These are phyloP conservation scores for Chelonus insularis DNA, from an alignment of 1,140 invertebrate species.

Conservation along the genomic window DNA sequence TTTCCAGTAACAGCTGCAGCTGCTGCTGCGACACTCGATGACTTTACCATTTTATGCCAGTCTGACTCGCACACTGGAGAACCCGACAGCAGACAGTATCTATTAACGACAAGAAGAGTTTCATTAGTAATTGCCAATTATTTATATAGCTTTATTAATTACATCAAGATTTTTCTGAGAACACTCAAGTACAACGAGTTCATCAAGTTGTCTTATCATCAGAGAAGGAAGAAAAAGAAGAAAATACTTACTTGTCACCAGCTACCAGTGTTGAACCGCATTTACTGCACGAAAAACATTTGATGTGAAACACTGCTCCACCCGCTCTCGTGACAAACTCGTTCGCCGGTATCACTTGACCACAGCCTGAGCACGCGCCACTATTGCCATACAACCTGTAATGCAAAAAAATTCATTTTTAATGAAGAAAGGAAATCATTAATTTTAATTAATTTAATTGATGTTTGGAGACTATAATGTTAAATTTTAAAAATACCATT, in stretches of 20 bases:
- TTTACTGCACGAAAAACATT: conserved; percentile 92
- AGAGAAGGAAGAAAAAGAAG: neutral
- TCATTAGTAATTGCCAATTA: neutral
- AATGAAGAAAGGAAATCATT: conserved; percentile 1
- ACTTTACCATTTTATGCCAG: conserved; percentile 87
- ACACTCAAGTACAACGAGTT: neutral
- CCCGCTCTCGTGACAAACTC: conserved; percentile 88
- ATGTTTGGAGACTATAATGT: too few relatives aligned
- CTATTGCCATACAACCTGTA: conserved; percentile 86
- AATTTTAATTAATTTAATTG: too few relatives aligned
- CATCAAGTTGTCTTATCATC: neutral
- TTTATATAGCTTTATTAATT: neutral
- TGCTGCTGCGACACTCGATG: conserved; percentile 53
- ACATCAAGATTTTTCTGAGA: neutral
- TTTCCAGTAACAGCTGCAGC: conserved; percentile 64
- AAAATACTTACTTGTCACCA: conserved; percentile 74
- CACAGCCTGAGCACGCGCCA: conserved; percentile 85
- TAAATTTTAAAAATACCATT: too few relatives aligned
- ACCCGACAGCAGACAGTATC: conserved; percentile 83
- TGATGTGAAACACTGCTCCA: conserved; percentile 82
- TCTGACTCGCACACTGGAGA: conserved; percentile 88
- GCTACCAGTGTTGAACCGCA: conserved; percentile 83
- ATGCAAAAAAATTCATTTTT: conserved; percentile 40
- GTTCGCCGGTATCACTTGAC: conserved; percentile 85
- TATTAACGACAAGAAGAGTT: conserved; percentile 39